Evolutionary conservation across 2,888 invertebrate species (phyloP).

Genomic region (Tanypteryx hageni): DNA sequence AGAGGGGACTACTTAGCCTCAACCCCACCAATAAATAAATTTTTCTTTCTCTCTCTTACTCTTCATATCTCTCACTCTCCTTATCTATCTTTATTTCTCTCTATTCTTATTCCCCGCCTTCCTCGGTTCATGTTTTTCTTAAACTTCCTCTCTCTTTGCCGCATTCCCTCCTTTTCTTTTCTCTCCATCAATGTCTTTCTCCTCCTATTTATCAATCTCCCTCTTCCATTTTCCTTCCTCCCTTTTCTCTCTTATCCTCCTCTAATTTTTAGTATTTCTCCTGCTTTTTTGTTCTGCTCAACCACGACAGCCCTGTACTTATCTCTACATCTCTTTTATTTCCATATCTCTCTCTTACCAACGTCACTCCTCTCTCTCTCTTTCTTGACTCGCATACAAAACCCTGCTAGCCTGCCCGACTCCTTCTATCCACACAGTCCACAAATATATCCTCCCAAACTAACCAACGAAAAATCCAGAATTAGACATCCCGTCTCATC

Average conservation of each 20-base stretch:
- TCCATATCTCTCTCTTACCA: too few species aligned
- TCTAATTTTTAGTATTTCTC: neutral
- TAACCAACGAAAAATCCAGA: neutral
- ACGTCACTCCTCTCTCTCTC: too few species aligned
- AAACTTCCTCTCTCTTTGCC: too few species aligned
- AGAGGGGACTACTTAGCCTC: too few species aligned
- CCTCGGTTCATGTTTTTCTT: too few species aligned
- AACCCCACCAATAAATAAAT: too few species aligned
- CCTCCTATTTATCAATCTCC: neutral
- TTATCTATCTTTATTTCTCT: too few species aligned
- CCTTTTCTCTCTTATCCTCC: neutral
- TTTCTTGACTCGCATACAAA: neutral
- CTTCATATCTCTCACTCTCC: too few species aligned
- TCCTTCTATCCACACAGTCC: neutral
- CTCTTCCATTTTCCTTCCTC: neutral
- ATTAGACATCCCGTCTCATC: neutral
- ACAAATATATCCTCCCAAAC: conserved; percentile 10
- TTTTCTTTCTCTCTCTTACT: too few species aligned
- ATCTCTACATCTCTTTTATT: too few species aligned
- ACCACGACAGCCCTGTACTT: too few species aligned
- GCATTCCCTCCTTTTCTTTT: neutral
- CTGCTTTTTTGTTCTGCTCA: neutral
- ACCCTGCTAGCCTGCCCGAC: neutral
- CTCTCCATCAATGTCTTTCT: neutral
- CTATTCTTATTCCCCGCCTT: too few species aligned